A percentile compares a stretch with the other conserved stretches of the same genome.
These are phyloP conservation scores for Mayetiola destructor DNA, from an alignment of 2,888 invertebrate genomes.

Conservation along the genomic window DNA sequence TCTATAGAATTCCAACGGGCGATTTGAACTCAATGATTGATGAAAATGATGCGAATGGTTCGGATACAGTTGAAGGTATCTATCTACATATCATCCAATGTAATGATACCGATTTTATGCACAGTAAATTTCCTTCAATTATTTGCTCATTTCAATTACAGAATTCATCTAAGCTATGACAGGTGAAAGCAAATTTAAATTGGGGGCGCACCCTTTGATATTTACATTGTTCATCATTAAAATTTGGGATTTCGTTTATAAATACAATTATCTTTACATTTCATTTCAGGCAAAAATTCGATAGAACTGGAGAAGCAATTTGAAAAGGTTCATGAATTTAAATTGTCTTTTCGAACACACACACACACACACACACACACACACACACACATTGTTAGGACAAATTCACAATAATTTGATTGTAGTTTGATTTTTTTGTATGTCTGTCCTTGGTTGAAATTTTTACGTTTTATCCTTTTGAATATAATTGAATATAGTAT, in stretches of 20 bases:
- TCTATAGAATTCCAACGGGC: slow-evolving; percentile 71
- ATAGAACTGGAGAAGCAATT: slow-evolving; percentile 2
- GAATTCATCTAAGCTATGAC: slow-evolving; percentile 91
- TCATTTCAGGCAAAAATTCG: neutral
- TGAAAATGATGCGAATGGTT: slow-evolving; percentile 82
- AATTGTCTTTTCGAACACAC: too few relatives aligned
- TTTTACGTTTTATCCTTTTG: too few relatives aligned
- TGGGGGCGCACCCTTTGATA: neutral
- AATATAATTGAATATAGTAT: too few relatives aligned
- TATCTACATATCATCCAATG: too few relatives aligned
- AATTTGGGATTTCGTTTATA: neutral
- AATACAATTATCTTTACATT: neutral
- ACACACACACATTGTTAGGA: too few relatives aligned
- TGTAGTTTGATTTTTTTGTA: too few relatives aligned
- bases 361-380: too few relatives aligned
- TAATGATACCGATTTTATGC: neutral
- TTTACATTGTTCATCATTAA: too few relatives aligned
- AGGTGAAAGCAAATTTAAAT: slow-evolving; percentile 39
- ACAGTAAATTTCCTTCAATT: slow-evolving; percentile 14
- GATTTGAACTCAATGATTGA: slow-evolving; percentile 90
- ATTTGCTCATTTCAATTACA: slow-evolving; percentile 37
- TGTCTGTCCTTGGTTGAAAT: too few relatives aligned
- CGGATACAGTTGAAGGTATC: slow-evolving; percentile 96
- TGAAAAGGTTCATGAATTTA: too few relatives aligned
- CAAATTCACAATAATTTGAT: too few relatives aligned